Evolutionary conservation across 2,888 invertebrate species (phyloP).

Genomic region (Drosophila yooni): DNA sequence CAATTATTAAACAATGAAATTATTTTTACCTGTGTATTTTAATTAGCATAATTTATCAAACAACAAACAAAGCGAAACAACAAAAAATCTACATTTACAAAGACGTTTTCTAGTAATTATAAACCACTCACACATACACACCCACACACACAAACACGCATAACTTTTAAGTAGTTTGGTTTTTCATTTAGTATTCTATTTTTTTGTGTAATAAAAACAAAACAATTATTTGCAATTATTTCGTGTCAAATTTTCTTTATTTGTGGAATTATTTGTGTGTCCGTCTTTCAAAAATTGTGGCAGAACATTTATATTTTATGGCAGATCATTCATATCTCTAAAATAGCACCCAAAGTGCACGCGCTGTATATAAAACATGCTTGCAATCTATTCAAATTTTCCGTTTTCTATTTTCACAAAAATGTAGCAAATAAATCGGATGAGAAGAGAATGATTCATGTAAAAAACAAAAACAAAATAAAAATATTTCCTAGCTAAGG

Average conservation of each 20-base stretch:
- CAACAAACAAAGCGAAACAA: slow-evolving; percentile 54
- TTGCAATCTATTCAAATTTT: slow-evolving; percentile 39
- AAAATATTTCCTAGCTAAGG: slow-evolving; percentile 73
- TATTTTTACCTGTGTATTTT: slow-evolving; percentile 81
- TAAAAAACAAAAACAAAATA: slow-evolving; percentile 6
- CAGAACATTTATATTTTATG: neutral
- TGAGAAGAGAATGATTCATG: slow-evolving; percentile 3
- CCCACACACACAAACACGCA: slow-evolving; percentile 38
- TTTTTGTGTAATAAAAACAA: slow-evolving; percentile 71
- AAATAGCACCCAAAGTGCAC: slow-evolving; percentile 36
- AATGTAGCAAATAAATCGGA: slow-evolving; percentile 21
- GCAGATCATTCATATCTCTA: slow-evolving; percentile 46
- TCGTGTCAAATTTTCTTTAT: slow-evolving; percentile 22
- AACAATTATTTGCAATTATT: slow-evolving; percentile 56
- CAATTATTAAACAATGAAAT: slow-evolving; percentile 77
- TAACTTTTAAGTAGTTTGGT: slow-evolving; percentile 75
- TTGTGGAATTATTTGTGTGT: neutral
- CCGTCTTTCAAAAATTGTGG: neutral
- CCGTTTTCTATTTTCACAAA: neutral
- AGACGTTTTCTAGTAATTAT: slow-evolving; percentile 79
- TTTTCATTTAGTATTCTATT: slow-evolving; percentile 75
- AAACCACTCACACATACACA: slow-evolving; percentile 23
- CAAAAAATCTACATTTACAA: slow-evolving; percentile 72
- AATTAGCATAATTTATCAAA: slow-evolving; percentile 72
- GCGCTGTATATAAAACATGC: slow-evolving; percentile 61